These are phyloP conservation scores for Pao palembangensis DNA, from an alignment of 2,113 vertebrate genomes.

Conservation along the genomic window DNA sequence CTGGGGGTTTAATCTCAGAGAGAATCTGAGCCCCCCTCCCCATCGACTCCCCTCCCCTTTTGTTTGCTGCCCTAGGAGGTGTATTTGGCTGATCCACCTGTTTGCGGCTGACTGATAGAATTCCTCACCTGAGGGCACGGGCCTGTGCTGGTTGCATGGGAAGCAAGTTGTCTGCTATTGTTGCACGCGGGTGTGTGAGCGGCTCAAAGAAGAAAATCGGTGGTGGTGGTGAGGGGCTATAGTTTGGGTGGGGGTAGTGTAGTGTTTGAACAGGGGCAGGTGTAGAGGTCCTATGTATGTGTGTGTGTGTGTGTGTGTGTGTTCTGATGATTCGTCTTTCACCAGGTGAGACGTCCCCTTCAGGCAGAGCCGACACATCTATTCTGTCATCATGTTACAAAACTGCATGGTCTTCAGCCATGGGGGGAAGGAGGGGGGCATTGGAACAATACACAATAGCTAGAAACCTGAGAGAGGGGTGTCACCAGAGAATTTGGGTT, in stretches of 20 bases:
- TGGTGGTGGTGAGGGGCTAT: conserved; percentile 11
- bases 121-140: conserved; percentile 74
- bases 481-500: neutral
- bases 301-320: conserved; percentile 43
- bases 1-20: conserved; percentile 56
- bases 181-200: conserved; percentile 67
- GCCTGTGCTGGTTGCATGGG: conserved; percentile 63
- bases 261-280: too few relatives aligned
- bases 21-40: conserved; percentile 46
- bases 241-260: conserved; percentile 12
- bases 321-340: conserved; percentile 51
- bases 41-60: neutral
- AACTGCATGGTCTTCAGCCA: conserved; percentile 52
- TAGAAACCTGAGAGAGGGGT: conserved; percentile 49
- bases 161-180: conserved; percentile 66
- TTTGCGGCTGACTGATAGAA: conserved; percentile 70
- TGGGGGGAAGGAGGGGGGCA: conserved; percentile 32
- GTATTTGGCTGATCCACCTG: conserved; percentile 71
- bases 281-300: conserved; percentile 30
- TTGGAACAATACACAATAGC: conserved; percentile 47
- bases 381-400: conserved; percentile 60
- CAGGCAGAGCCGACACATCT: conserved; percentile 55
- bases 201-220: conserved; percentile 39
- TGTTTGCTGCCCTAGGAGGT: conserved; percentile 52
- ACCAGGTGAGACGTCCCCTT: conserved; percentile 47